Conservation (phyloP, 2,113 vertebrate species). For the Boleophthalmus pectinirostris region DNA sequence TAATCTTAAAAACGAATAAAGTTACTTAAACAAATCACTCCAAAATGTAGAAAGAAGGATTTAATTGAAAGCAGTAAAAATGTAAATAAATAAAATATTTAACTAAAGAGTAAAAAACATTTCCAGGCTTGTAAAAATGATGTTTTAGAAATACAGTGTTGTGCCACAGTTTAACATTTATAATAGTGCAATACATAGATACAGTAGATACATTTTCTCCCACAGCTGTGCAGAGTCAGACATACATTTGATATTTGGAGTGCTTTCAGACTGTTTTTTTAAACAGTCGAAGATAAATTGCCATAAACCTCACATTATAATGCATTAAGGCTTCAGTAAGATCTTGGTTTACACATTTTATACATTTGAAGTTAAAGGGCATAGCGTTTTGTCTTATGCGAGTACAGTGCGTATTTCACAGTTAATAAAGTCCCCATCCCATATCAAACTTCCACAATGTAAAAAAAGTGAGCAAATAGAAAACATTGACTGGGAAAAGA, state of each 20-base stretch:
- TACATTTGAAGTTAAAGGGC: slow-evolving; percentile 24
- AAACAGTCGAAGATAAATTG: slow-evolving; percentile 8
- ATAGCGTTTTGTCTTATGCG: slow-evolving; percentile 35
- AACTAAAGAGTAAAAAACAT: slow-evolving; percentile 59
- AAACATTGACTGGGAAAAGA: slow-evolving; percentile 41
- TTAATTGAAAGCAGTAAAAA: slow-evolving; percentile 77
- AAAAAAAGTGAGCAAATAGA: slow-evolving; percentile 33
- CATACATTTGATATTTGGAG: slow-evolving; percentile 25
- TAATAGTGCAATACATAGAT: slow-evolving; percentile 73
- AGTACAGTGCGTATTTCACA: slow-evolving; percentile 67
- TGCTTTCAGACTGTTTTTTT: slow-evolving; percentile 18
- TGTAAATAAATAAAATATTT: slow-evolving; percentile 69
- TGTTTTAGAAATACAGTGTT: slow-evolving; percentile 64
- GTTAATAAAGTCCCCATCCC: slow-evolving; percentile 38
- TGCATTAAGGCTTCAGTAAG: slow-evolving; percentile 19
- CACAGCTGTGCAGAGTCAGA: slow-evolving; percentile 13
- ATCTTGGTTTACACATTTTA: slow-evolving; percentile 37
- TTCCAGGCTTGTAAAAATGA: slow-evolving; percentile 60
- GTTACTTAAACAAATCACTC: slow-evolving; percentile 8
- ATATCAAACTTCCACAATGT: slow-evolving; percentile 19
- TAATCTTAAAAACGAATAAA: too few relatives aligned
- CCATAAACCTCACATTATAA: slow-evolving; percentile 4
- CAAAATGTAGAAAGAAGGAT: slow-evolving; percentile 50
- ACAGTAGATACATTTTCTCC: slow-evolving; percentile 62
- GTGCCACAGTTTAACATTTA: slow-evolving; percentile 56